These are phyloP conservation scores for Sitophilus oryzae DNA, from an alignment of 1,140 invertebrate genomes.

Conservation along the genomic window DNA sequence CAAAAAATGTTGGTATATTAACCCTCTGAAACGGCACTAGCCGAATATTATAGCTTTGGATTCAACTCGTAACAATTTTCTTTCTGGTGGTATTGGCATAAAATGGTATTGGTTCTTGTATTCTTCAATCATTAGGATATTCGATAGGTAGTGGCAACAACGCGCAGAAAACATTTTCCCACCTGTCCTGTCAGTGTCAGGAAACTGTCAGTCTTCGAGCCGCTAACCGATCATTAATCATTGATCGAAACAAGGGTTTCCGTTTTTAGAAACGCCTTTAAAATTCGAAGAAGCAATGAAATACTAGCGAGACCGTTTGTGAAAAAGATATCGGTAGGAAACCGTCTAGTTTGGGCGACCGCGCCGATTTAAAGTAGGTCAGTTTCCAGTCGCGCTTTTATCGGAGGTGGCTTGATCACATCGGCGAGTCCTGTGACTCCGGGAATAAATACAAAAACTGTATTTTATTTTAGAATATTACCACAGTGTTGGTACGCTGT, in stretches of 20 bases:
- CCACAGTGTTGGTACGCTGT: no score
- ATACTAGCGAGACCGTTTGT: constrained; percentile 21
- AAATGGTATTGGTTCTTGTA: no score
- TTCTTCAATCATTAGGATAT: no score
- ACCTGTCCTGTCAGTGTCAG: constrained; percentile 31
- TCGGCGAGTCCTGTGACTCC: background rate
- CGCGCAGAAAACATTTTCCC: constrained; percentile 18
- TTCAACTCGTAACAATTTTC: background rate
- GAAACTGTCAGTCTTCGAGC: constrained; percentile 25
- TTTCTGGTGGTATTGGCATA: no score
- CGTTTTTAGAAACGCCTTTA: constrained; percentile 17
- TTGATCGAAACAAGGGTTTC: constrained; percentile 26
- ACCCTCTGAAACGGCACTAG: no score
- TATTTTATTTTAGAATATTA: no score
- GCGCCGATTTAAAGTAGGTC: no score
- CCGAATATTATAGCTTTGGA: background rate
- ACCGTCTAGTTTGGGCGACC: background rate
- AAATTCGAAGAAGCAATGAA: constrained; percentile 5
- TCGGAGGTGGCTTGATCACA: background rate
- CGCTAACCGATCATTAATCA: constrained; percentile 35
- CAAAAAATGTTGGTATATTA: no score
- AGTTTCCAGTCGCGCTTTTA: no score
- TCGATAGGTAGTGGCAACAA: no score
- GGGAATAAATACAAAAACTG: background rate
- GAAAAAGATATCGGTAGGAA: constrained; percentile 3